Base-by-base conservation (phyloP, 2,113 vertebrate species). In the Rhinoptilus africanus region DNA sequence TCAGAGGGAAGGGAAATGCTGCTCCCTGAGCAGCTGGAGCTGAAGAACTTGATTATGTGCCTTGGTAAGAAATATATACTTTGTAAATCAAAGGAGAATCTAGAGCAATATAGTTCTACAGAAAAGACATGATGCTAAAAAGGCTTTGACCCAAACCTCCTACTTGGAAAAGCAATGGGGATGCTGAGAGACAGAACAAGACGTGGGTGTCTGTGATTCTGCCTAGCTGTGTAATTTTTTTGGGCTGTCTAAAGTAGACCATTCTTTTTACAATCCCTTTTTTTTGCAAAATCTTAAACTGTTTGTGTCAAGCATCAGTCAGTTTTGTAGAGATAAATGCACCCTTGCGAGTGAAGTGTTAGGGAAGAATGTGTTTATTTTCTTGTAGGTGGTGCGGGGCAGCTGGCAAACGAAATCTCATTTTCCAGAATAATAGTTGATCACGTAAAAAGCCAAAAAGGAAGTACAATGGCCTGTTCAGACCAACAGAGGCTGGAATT, bases 321-420 rank as follows among this genome's bases (percentile, higher is more conserved):
- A 67, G 50, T 35, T 83, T 18, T 75, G 57, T 34, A 66, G 78
- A 76, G 72, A 85, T 35, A 34, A 93, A 90, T 73, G 75, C 51
- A 23, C 54, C 57, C 22, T 0, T 48, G 51, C 0, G 8, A 66
- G 39, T 1, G 35, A 35, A 85, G 48, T 0, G 0, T 21, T 60
- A 10, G 27, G 50, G 45, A 50, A 47, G 21, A 19, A n/a, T 8
- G 35, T 73, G 48, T 75, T 88, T 45, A 21, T 84, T 77, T 79
- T 34, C 47, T 24, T 41, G 62, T 64, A 48, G 63, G 37, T n/a
- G 51, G 37, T 0, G 17, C 50, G 37, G 57, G 27, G 12, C 64
- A 68, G 60, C 35, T 81, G 34, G 37, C 64, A 76, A 77, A 17
- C 8, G 57, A 45, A 68, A 73, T 45, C 1, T 0, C 13, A 2